A percentile compares a stretch with the other conserved stretches of the same genome.
Evolutionary conservation across 2,888 invertebrate genomes (phyloP).

Genomic region (Philereme vetulata): DNA sequence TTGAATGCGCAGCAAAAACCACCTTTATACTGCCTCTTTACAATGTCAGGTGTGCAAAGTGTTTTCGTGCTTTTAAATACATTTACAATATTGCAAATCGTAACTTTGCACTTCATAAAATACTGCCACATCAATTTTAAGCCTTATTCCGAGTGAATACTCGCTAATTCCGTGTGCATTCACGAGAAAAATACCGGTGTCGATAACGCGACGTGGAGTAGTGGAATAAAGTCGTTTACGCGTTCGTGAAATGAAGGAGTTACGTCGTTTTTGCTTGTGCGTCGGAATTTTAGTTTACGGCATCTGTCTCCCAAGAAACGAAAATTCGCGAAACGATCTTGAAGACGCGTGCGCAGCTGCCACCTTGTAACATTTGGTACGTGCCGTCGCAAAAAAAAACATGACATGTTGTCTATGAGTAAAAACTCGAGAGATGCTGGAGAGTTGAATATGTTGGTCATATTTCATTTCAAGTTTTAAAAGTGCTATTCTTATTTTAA

Average conservation of each 20-base stretch:
- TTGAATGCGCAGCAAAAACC: slow-evolving; percentile 35
- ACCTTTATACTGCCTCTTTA: slow-evolving; percentile 40
- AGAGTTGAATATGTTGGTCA: slow-evolving; percentile 24
- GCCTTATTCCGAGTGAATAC: slow-evolving; percentile 13
- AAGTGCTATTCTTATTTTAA: neutral
- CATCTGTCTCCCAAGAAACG: slow-evolving; percentile 62
- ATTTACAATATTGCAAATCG: slow-evolving; percentile 17
- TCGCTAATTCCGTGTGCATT: slow-evolving; percentile 15
- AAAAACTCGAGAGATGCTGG: slow-evolving; percentile 39
- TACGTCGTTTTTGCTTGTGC: slow-evolving; percentile 42
- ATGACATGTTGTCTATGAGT: slow-evolving; percentile 49
- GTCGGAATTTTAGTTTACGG: slow-evolving; percentile 40
- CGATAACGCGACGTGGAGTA: slow-evolving; percentile 11
- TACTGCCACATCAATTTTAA: slow-evolving; percentile 16
- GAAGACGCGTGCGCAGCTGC: slow-evolving; percentile 67
- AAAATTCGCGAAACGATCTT: slow-evolving; percentile 74
- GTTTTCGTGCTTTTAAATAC: slow-evolving; percentile 40
- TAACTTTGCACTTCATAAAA: slow-evolving; percentile 27
- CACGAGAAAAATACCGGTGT: slow-evolving; percentile 24
- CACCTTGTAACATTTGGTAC: slow-evolving; percentile 72
- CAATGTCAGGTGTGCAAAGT: slow-evolving; percentile 44
- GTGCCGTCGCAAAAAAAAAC: slow-evolving; percentile 61
- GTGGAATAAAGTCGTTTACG: slow-evolving; percentile 33
- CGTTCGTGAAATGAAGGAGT: slow-evolving; percentile 24
- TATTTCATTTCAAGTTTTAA: slow-evolving; percentile 31